These are phyloP conservation scores for Camptogramma bilineatum DNA, from an alignment of 2,888 invertebrate genomes.

Conservation along the genomic window DNA sequence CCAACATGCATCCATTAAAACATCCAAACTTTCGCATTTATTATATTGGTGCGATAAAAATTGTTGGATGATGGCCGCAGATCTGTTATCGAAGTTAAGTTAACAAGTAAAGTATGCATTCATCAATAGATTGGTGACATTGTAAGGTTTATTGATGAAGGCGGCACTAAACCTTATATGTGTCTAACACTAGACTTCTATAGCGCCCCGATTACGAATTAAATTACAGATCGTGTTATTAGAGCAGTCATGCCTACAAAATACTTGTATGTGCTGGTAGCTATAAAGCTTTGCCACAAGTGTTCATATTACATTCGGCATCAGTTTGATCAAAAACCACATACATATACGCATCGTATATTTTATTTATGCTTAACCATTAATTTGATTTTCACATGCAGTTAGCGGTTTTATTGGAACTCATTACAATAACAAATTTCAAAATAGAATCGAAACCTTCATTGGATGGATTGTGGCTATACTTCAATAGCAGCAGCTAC, in stretches of 20 bases:
- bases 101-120: no score
- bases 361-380: slow-evolving; percentile 61
- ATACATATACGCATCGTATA: slow-evolving; percentile 53
- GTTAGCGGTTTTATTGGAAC: slow-evolving; percentile 60
- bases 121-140: no score
- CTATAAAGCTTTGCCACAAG: slow-evolving; percentile 39
- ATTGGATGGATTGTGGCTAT: slow-evolving; percentile 3
- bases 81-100: no score
- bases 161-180: no score
- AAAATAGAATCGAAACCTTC: slow-evolving; percentile 35
- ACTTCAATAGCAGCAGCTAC: slow-evolving; percentile 4
- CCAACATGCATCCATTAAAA: no score
- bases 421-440: slow-evolving; percentile 61
- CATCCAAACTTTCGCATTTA: no score
- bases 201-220: background rate
- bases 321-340: slow-evolving; percentile 60
- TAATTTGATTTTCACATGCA: slow-evolving; percentile 68
- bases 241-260: slow-evolving; percentile 45
- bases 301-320: slow-evolving; percentile 47
- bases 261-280: slow-evolving; percentile 2
- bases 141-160: no score
- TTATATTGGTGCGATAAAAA: no score
- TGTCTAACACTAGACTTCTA: background rate
- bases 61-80: no score
- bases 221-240: slow-evolving; percentile 51